Evolutionary conservation across 2,888 invertebrate species (phyloP).

Genomic region (Hylaea fasciaria): DNA sequence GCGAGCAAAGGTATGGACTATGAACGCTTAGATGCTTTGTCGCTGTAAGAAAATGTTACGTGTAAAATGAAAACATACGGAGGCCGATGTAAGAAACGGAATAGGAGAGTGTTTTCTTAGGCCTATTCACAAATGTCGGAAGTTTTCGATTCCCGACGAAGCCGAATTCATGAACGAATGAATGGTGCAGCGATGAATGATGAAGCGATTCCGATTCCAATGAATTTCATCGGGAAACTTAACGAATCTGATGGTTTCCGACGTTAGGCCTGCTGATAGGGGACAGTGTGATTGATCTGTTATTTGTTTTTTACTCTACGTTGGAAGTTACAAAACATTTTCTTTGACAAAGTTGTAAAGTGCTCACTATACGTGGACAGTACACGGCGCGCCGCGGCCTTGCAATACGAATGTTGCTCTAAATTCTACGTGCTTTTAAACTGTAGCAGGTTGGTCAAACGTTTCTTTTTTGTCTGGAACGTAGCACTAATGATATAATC

Average conservation of each 20-base stretch:
- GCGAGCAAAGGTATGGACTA: neutral
- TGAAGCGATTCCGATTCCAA: no score
- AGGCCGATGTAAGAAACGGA: no score
- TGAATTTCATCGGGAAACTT: no score
- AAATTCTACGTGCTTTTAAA: slow-evolving; percentile 13
- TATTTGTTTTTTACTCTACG: neutral
- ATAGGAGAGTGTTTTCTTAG: no score
- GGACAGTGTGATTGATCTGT: no score
- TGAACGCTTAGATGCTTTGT: slow-evolving; percentile 1
- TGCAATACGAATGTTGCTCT: slow-evolving; percentile 28
- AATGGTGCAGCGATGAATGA: no score
- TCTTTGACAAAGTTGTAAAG: neutral
- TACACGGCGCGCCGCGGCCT: slow-evolving; percentile 16
- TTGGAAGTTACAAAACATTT: neutral
- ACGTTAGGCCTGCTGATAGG: no score
- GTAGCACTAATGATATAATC: neutral
- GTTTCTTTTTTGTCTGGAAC: slow-evolving; percentile 1
- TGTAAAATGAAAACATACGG: neutral
- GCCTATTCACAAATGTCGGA: no score
- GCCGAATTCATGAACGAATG: no score
- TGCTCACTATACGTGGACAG: neutral
- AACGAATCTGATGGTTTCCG: no score
- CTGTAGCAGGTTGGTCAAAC: slow-evolving; percentile 17
- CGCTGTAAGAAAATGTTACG: neutral
- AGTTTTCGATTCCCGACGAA: no score